Percentiles rank a stretch among this genome's conserved stretches.
phyloP scores from a whole-genome alignment of 1,140 invertebrate genomes.

The Neodiprion virginianus region DNA sequence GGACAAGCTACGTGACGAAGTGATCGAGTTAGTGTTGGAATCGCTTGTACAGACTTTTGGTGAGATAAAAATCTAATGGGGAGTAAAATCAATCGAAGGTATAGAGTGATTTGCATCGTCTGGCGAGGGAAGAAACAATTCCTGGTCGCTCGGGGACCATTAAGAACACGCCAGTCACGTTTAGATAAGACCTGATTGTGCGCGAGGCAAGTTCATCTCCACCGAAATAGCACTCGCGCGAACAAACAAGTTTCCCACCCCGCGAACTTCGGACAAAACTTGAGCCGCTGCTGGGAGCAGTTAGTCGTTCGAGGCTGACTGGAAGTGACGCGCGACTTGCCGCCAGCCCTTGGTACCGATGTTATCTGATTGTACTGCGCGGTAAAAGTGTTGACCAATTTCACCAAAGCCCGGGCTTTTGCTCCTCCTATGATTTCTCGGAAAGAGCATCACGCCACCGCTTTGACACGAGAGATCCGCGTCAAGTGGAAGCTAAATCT shows the following conservation, averaged over 20 bases:
- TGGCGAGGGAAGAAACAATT: not conserved
- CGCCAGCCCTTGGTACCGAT: constrained; percentile 1
- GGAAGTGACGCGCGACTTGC: constrained; percentile 15
- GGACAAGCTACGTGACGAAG: no score
- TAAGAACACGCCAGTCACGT: constrained; percentile 5
- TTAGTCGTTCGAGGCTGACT: not conserved
- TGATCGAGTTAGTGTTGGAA: no score
- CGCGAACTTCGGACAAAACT: constrained; percentile 37
- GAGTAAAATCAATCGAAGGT: not conserved
- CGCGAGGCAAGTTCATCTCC: constrained; percentile 26
- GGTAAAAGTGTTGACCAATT: constrained; percentile 36
- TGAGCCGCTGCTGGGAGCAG: constrained; percentile 32
- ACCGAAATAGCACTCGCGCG: constrained; percentile 32
- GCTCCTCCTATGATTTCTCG: not conserved
- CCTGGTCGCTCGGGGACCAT: not conserved
- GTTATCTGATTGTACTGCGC: constrained; percentile 35
- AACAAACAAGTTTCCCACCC: constrained; percentile 40
- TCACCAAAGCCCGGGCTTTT: not conserved
- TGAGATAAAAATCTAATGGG: not conserved
- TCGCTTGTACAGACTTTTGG: not conserved
- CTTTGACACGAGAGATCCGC: not conserved
- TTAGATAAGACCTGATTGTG: constrained; percentile 7
- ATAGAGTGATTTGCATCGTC: not conserved
- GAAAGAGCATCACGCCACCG: not conserved
- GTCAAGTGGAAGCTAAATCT: not conserved